A percentile compares a stretch with the other conserved stretches of the same genome.
phyloP scores from a whole-genome alignment of 1,140 invertebrate species.

The Zaprionus kolodkinae region DNA sequence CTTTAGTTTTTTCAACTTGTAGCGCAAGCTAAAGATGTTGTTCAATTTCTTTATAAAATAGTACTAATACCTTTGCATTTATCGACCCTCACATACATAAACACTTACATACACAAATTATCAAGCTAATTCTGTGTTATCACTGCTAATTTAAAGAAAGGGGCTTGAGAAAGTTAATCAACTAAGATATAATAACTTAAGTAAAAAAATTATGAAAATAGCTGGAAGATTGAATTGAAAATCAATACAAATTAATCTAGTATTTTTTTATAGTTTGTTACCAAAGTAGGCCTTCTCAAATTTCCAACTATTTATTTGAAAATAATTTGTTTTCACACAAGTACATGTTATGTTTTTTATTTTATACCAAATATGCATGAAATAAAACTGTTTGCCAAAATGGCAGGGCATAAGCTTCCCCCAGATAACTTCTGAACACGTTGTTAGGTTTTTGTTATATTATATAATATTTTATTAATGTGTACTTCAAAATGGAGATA shows the following conservation, averaged over 20 bases:
- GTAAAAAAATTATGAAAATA: background rate
- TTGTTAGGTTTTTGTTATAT: background rate
- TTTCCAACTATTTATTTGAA: background rate
- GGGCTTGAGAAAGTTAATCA: background rate
- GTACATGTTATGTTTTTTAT: background rate
- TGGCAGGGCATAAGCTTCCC: slow-evolving; percentile 4
- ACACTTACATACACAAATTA: slow-evolving; percentile 6
- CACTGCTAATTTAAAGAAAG: background rate
- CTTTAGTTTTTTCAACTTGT: slow-evolving; percentile 5
- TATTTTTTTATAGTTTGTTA: background rate
- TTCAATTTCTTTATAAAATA: background rate
- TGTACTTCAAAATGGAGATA: no score
- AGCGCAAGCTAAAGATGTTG: slow-evolving; percentile 9
- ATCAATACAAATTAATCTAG: no score
- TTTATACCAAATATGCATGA: background rate
- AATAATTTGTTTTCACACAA: background rate
- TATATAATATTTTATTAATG: no score
- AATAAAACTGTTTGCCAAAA: background rate
- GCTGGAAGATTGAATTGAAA: background rate
- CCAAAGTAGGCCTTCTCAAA: background rate
- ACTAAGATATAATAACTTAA: background rate
- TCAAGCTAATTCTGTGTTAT: background rate
- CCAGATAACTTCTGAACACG: background rate
- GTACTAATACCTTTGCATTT: background rate
- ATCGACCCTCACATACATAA: slow-evolving; percentile 2